These are phyloP conservation scores for Coendou prehensilis DNA, from an alignment of 2,797 vertebrate species.

Conservation along the genomic window DNA sequence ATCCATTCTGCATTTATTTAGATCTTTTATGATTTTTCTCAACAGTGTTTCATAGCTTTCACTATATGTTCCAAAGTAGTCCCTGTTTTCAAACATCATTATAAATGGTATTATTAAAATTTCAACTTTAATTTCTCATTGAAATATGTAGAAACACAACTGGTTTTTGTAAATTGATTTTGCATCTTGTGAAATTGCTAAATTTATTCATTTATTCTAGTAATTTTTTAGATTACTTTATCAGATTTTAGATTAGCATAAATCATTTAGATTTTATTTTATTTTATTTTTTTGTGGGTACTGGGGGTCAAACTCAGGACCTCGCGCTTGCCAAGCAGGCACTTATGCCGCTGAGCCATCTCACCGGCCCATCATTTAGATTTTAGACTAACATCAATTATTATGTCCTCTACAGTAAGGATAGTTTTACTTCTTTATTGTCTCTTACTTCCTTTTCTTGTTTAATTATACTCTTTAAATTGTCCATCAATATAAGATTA, in stretches of 20 bases:
- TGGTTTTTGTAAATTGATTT: not conserved
- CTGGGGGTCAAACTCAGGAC: too few species aligned
- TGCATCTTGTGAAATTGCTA: not conserved
- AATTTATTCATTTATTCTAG: conserved; percentile 6
- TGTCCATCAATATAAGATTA: not conserved
- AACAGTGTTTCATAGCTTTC: not conserved
- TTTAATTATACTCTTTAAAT: not conserved
- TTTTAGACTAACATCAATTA: not conserved
- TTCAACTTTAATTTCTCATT: conserved; percentile 4
- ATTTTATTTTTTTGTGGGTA: too few species aligned
- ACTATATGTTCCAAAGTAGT: conserved; percentile 2
- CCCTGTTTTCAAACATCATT: conserved; percentile 30
- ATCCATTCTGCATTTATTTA: conserved; percentile 34
- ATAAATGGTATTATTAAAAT: not conserved
- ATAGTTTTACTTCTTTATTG: not conserved
- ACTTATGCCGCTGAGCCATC: too few species aligned
- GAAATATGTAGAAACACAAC: conserved; percentile 20
- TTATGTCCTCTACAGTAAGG: not conserved
- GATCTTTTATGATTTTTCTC: not conserved
- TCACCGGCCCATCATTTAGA: not conserved
- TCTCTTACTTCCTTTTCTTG: not conserved
- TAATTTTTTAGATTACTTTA: not conserved
- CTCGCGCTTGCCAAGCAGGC: too few species aligned
- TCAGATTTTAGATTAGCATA: too few species aligned
- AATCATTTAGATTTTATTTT: not conserved